phyloP scores from a whole-genome alignment of 2,113 vertebrate species.

The Pandion haliaetus region DNA sequence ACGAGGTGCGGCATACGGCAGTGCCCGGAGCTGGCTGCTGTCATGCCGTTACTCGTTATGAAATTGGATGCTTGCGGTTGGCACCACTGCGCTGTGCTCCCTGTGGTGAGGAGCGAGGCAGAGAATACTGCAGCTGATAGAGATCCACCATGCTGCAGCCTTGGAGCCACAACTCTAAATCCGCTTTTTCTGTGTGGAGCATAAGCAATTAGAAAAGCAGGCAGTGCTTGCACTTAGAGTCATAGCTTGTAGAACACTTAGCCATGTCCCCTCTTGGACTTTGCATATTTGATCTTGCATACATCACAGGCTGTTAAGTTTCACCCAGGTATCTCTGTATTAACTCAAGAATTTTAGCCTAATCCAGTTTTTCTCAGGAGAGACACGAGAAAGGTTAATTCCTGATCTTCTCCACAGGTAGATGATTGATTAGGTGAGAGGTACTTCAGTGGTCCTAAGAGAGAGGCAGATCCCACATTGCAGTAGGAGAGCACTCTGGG shows the following conservation, averaged over 20 bases:
- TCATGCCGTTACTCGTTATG: not conserved
- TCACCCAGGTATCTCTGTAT: not conserved
- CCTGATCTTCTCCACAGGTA: not conserved
- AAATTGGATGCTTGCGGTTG: not conserved
- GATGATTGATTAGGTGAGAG: not conserved
- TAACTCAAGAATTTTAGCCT: not conserved
- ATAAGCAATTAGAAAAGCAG: not conserved
- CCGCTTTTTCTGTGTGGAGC: fast-evolving
- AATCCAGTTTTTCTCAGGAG: not conserved
- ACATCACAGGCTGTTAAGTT: not conserved
- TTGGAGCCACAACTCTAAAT: not conserved
- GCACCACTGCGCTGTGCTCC: not conserved
- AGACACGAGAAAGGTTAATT: not conserved
- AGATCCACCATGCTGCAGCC: not conserved
- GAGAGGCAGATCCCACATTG: not conserved
- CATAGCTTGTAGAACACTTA: not conserved
- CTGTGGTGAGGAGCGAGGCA: not conserved
- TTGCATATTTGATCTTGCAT: not conserved
- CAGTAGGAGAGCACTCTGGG: not conserved
- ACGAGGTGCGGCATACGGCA: not conserved
- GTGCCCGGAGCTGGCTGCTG: not conserved
- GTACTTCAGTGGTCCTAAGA: not conserved
- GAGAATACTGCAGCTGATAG: not conserved
- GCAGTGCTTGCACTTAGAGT: fast-evolving
- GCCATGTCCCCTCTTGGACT: not conserved